Conservation (phyloP, 2,113 vertebrate species). For the Labrus mixtus region DNA sequence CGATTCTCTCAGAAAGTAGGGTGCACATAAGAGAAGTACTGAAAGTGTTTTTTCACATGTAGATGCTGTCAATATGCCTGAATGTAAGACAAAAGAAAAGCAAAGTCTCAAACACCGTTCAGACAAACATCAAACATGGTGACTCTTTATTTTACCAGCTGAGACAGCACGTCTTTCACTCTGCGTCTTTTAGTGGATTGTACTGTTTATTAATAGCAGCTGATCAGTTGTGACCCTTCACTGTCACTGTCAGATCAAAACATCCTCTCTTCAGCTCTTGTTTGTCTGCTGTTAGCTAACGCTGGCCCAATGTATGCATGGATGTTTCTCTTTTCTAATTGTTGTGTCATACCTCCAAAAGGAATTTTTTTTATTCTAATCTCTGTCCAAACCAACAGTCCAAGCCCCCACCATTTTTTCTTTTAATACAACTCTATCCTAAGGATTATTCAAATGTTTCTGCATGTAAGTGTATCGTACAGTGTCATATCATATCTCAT, state of each 20-base stretch:
- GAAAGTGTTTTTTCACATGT: slow-evolving; percentile 6
- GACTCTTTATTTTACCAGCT: slow-evolving; percentile 57
- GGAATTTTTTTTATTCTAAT: slow-evolving; percentile 15
- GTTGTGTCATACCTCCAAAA: background rate
- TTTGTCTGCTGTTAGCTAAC: slow-evolving; percentile 26
- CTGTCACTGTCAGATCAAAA: slow-evolving; percentile 26
- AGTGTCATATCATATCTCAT: too few species aligned
- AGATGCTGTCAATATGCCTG: slow-evolving; percentile 14
- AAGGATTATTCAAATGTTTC: background rate
- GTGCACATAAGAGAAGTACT: background rate
- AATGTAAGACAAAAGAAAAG: slow-evolving; percentile 11
- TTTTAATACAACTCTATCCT: background rate
- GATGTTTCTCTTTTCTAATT: background rate
- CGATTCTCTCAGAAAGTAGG: slow-evolving; percentile 11
- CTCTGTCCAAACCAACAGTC: background rate
- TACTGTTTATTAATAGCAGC: slow-evolving; percentile 64
- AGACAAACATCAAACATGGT: slow-evolving; percentile 15
- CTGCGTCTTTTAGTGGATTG: slow-evolving; percentile 40
- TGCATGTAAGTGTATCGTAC: too few species aligned
- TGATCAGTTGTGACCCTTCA: slow-evolving; percentile 50
- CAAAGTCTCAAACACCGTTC: slow-evolving; percentile 32
- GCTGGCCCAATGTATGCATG: background rate
- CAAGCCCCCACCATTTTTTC: background rate
- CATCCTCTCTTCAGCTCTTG: background rate
- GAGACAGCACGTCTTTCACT: slow-evolving; percentile 36